These are phyloP conservation scores for Drosophila jambulina DNA, from an alignment of 1,140 invertebrate genomes.

Conservation along the genomic window DNA sequence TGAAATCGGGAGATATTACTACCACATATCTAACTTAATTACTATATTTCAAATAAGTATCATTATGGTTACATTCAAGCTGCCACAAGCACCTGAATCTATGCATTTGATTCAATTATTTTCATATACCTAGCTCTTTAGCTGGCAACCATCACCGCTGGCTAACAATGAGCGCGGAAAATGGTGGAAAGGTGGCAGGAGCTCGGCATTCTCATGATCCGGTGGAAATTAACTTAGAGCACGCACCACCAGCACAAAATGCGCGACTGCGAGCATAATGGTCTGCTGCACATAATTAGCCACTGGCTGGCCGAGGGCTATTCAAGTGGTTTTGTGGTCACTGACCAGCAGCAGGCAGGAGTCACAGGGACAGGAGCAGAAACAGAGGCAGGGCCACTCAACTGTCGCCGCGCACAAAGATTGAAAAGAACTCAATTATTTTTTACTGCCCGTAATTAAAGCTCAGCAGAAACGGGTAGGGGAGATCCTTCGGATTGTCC, in stretches of 20 bases:
- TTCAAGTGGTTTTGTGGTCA: slow-evolving; percentile 64
- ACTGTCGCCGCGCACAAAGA: slow-evolving; percentile 57
- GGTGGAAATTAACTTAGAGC: slow-evolving; percentile 75
- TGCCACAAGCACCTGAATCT: background rate
- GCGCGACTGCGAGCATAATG: slow-evolving; percentile 54
- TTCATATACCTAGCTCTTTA: background rate
- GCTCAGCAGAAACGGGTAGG: slow-evolving; percentile 19
- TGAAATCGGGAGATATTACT: background rate
- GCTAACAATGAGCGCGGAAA: slow-evolving; percentile 43
- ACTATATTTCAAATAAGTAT: background rate
- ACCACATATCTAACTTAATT: background rate
- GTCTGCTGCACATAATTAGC: slow-evolving; percentile 81
- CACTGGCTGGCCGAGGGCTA: slow-evolving; percentile 28
- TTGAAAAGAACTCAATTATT: slow-evolving; percentile 81
- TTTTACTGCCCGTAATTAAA: slow-evolving; percentile 76
- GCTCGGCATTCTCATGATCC: slow-evolving; percentile 59
- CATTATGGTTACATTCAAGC: background rate
- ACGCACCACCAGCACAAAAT: slow-evolving; percentile 56
- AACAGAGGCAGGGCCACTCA: slow-evolving; percentile 4
- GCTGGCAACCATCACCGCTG: background rate
- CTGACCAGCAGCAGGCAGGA: slow-evolving; percentile 31
- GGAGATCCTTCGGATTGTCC: slow-evolving; percentile 33
- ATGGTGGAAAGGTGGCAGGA: slow-evolving; percentile 43
- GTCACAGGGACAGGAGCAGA: slow-evolving; percentile 9
- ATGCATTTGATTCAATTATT: slow-evolving; percentile 1